Evolutionary conservation across 2,797 vertebrate species (phyloP).

Genomic region (Ara ararauna): DNA sequence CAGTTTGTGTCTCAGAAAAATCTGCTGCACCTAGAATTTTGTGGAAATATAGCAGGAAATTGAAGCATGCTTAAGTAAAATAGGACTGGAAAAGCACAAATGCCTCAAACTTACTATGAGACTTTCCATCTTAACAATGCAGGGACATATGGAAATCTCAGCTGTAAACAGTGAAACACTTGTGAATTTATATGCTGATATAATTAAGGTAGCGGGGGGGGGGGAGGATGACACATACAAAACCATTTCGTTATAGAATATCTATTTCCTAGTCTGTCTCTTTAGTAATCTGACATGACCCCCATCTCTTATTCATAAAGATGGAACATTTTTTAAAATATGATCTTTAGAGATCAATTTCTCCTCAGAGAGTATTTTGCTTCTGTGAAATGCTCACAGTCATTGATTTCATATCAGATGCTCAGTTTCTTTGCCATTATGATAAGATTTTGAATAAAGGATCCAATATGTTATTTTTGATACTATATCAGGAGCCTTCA

Average conservation of each 20-base stretch:
- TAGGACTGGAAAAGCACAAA: not conserved
- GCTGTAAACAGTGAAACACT: not conserved
- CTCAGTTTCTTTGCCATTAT: not conserved
- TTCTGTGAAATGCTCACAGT: not conserved
- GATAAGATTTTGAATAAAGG: not conserved
- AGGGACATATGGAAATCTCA: not conserved
- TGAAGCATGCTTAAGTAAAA: not conserved
- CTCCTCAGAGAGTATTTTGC: slow-evolving; percentile 1
- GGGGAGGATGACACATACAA: not conserved
- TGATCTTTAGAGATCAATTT: not conserved
- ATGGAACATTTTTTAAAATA: not conserved
- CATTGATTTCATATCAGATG: not conserved
- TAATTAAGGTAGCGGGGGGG: not conserved
- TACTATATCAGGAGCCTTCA: not conserved
- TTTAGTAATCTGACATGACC: not conserved
- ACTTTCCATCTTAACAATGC: not conserved
- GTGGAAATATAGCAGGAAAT: not conserved
- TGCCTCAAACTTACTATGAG: not conserved
- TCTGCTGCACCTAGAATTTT: not conserved
- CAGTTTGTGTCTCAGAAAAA: not conserved
- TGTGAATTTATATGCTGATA: not conserved
- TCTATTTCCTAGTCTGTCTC: not conserved
- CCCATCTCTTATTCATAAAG: not conserved
- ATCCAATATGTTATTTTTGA: not conserved
- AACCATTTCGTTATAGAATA: not conserved